These are phyloP conservation scores for Cydia amplana DNA, from an alignment of 1,140 invertebrate genomes.

Conservation along the genomic window DNA sequence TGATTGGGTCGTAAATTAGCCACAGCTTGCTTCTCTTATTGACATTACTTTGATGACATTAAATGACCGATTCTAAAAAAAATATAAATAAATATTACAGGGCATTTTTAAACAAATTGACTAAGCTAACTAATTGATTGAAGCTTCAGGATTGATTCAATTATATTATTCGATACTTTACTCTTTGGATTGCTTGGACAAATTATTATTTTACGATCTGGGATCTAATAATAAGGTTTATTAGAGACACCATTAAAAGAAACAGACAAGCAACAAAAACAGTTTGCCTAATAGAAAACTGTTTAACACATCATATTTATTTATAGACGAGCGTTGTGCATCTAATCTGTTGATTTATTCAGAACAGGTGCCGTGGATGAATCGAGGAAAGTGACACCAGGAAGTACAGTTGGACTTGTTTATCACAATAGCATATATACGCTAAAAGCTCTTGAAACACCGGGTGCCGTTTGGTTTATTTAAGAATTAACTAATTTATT, in stretches of 20 bases:
- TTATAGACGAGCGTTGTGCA: background rate
- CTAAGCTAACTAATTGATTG: no score
- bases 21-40: no score
- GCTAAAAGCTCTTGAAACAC: no score
- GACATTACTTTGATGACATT: background rate
- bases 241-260: background rate
- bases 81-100: no score
- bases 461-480: no score
- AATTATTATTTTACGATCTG: background rate
- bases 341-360: conserved; percentile 17
- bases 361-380: background rate
- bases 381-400: conserved; percentile 6
- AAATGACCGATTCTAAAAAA: no score
- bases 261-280: background rate
- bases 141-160: no score
- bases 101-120: no score
- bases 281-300: background rate
- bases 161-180: no score
- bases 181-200: background rate
- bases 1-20: no score
- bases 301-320: background rate
- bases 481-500: no score
- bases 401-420: background rate
- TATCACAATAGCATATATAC: conserved; percentile 2
- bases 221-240: background rate